A percentile compares a stretch with the other conserved stretches of the same genome.
phyloP scores from a whole-genome alignment of 1,140 invertebrate species.

The Phymastichus coffea region DNA sequence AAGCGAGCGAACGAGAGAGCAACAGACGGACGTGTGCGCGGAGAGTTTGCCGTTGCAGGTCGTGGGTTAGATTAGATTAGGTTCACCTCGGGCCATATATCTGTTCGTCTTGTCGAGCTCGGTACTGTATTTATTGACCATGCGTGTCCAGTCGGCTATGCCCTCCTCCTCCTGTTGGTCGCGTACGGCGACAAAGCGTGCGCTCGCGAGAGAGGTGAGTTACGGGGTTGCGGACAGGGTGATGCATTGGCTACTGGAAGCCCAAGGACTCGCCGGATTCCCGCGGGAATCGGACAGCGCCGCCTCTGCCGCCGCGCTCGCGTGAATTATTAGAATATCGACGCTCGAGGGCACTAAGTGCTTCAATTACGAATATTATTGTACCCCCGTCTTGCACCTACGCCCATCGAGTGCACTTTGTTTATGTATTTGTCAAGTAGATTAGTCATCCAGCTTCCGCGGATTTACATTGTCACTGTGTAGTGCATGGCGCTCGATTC shows the following conservation, averaged over 20 bases:
- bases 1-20: neutral
- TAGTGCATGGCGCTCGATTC: too few relatives aligned
- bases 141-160: slow-evolving; percentile 39
- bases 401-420: too few relatives aligned
- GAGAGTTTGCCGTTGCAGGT: neutral
- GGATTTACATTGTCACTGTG: too few relatives aligned
- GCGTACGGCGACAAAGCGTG: slow-evolving; percentile 25
- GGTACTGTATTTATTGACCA: slow-evolving; percentile 47
- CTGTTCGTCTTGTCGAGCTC: slow-evolving; percentile 34
- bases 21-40: neutral
- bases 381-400: too few relatives aligned
- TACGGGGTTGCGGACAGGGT: slow-evolving; percentile 56
- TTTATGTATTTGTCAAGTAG: too few relatives aligned
- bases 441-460: too few relatives aligned
- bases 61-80: slow-evolving; percentile 55
- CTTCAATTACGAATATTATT: slow-evolving; percentile 55
- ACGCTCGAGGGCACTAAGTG: slow-evolving; percentile 52
- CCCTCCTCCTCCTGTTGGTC: neutral
- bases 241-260: slow-evolving; percentile 52
- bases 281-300: slow-evolving; percentile 44
- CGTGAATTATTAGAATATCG: slow-evolving; percentile 57
- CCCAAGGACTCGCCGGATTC: slow-evolving; percentile 51
- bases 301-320: slow-evolving; percentile 33
- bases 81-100: slow-evolving; percentile 51
- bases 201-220: slow-evolving; percentile 41